Base-by-base conservation (phyloP, 2,113 vertebrate species). In the Meles meles region DNA sequence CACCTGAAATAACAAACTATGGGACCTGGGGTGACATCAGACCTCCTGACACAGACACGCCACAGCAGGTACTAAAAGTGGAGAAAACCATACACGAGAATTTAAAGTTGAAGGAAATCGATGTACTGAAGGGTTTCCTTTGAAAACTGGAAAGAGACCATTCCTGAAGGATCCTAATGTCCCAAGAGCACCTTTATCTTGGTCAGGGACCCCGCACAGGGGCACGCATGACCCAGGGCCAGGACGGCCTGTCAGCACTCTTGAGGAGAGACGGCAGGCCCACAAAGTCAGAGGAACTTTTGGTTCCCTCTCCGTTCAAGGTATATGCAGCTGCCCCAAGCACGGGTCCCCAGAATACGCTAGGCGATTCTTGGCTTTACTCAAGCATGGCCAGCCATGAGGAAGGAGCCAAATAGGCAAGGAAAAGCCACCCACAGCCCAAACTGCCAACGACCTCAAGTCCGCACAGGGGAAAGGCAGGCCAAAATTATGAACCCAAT, bases 191-290 rank as follows among this genome's bases (percentile, higher is more conserved):
- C 18, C 31, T 8, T n/a, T 12, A 10, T 11, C n/a, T 34, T 17
- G n/a, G 55, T 14, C 44, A 31, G 63, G 20, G 44, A 17, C 39
- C 6, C 15, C 18, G 2, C 39, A 2, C 0, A 11, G 84, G 9
- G 25, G 15, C 1, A 44, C 6, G 8, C 2, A 12, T 1, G 3
- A 34, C 39, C 17, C 29, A 2, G 2, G 44, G 42, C 25, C 27
- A 14, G 27, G 63, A 15, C 1, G 6, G 63, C 4, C 6, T 18
- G 15, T 31, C 82, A 79, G 57, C 21, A 14, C 31, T 39, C 44
- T 31, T 0, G 5, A 85, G 65, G 37, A 29, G 37, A 77, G 39
- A 21, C 5, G 34, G 44, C 3, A 2, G 21, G 18, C 15, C 5
- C 0, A 31, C 18, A 13, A 12, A 39, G 37, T 0, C 2, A 80